Conservation (phyloP, 1,140 invertebrate species). For the Parapsyche elsis region DNA sequence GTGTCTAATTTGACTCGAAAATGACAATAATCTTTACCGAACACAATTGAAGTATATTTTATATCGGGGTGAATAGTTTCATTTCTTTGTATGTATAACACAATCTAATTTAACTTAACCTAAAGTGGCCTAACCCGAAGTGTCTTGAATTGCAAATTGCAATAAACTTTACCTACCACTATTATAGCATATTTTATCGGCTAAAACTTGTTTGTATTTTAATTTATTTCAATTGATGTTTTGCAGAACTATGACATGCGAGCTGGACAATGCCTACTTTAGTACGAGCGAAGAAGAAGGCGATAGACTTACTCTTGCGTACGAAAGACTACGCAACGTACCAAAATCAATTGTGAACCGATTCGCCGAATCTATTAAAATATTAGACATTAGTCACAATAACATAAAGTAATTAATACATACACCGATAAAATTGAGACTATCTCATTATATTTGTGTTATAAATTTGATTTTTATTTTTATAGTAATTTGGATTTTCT, state of each 20-base stretch:
- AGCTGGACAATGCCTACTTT: no score
- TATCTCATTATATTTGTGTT: background rate
- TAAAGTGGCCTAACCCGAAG: no score
- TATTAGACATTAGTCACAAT: slow-evolving; percentile 79
- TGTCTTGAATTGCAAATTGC: no score
- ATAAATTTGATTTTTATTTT: slow-evolving; percentile 2
- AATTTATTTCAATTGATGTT: no score
- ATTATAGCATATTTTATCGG: background rate
- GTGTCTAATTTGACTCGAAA: no score
- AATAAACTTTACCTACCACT: no score
- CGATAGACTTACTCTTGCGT: slow-evolving; percentile 68
- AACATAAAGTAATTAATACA: slow-evolving; percentile 71
- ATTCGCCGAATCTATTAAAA: slow-evolving; percentile 67
- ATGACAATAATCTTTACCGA: no score
- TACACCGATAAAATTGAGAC: background rate
- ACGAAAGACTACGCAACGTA: slow-evolving; percentile 69
- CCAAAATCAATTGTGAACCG: slow-evolving; percentile 70
- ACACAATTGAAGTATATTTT: no score
- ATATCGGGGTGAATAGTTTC: no score
- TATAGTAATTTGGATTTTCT: slow-evolving; percentile 13
- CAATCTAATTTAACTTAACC: no score
- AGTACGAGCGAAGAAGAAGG: slow-evolving; percentile 61
- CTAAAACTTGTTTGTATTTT: background rate
- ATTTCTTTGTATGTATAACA: no score
- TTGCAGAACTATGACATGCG: no score